Conservation (phyloP, 30 jellyfish, hydroid and myxozoan genomes). For the Rhopilema esculentum region DNA sequence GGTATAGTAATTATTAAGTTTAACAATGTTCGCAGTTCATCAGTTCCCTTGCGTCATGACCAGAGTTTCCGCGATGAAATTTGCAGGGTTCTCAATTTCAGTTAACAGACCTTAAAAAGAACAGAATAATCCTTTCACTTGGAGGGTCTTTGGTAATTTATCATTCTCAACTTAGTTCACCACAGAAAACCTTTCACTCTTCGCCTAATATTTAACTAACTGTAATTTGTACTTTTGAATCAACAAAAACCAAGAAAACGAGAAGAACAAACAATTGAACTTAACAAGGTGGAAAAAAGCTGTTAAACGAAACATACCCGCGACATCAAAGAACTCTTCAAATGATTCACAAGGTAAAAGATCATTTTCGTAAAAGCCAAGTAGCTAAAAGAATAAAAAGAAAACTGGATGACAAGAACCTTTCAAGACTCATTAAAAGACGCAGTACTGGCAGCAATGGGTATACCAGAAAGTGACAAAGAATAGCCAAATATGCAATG, state of each 20-base stretch:
- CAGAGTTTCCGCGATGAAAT: conserved; percentile 19
- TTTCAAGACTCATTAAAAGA: too few relatives aligned
- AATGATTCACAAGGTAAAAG: conserved; percentile 90
- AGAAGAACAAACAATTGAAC: not conserved
- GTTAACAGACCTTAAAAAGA: conserved; percentile 2
- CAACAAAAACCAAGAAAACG: too few relatives aligned
- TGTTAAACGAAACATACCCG: conserved; percentile 66
- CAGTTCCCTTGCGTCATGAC: not conserved
- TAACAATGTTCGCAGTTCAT: not conserved
- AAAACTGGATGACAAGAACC: too few relatives aligned
- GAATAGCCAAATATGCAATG: too few relatives aligned
- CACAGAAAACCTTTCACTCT: too few relatives aligned
- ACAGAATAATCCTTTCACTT: too few relatives aligned
- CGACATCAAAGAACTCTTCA: conserved; percentile 89
- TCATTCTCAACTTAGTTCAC: too few relatives aligned
- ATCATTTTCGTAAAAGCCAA: conserved; percentile 86
- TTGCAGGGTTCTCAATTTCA: conserved; percentile 21
- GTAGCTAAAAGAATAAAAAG: conserved; percentile 56
- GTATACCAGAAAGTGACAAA: too few relatives aligned
- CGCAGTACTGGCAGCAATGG: too few relatives aligned
- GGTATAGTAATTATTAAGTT: not conserved
- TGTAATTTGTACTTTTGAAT: too few relatives aligned
- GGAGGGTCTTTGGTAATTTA: too few relatives aligned
- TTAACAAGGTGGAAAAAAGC: not conserved
- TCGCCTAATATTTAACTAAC: too few relatives aligned